These are phyloP conservation scores for Rhinopomastus cyanomelas DNA, from an alignment of 2,113 vertebrate species.

Conservation along the genomic window DNA sequence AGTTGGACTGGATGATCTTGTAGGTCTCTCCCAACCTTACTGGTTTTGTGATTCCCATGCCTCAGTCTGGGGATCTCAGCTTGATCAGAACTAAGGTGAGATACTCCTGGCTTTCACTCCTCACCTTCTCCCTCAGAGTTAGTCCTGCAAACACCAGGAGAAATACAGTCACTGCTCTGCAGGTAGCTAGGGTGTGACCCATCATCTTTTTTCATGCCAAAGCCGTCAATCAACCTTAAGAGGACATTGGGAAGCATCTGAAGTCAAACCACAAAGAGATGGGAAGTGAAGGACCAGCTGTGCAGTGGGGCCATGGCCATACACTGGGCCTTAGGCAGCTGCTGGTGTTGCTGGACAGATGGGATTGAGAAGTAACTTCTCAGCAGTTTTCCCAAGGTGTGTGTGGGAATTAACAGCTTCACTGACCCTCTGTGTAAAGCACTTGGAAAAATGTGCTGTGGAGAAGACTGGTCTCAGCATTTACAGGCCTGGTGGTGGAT, in stretches of 20 bases:
- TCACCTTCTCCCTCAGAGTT: background rate
- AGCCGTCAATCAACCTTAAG: background rate
- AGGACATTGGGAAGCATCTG: background rate
- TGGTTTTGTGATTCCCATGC: no score
- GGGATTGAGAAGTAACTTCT: background rate
- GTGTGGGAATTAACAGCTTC: background rate
- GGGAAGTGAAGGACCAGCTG: background rate
- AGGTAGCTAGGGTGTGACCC: background rate
- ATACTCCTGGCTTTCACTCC: background rate
- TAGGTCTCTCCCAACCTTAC: no score
- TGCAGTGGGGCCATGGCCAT: background rate
- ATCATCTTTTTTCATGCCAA: accelerated
- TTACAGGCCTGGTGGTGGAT: background rate
- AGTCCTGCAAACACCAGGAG: background rate
- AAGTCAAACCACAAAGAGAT: background rate
- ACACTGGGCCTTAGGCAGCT: background rate
- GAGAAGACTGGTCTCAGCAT: no score
- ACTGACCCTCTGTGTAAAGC: background rate
- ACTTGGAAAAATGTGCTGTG: no score
- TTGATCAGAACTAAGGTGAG: background rate
- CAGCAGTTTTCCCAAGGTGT: background rate
- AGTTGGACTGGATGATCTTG: no score
- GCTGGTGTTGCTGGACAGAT: background rate
- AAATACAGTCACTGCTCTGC: background rate
- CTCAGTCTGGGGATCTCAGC: background rate